These are phyloP conservation scores for Montipora cactus DNA, from an alignment of 64 coral and sea anemone species.

Conservation along the genomic window DNA sequence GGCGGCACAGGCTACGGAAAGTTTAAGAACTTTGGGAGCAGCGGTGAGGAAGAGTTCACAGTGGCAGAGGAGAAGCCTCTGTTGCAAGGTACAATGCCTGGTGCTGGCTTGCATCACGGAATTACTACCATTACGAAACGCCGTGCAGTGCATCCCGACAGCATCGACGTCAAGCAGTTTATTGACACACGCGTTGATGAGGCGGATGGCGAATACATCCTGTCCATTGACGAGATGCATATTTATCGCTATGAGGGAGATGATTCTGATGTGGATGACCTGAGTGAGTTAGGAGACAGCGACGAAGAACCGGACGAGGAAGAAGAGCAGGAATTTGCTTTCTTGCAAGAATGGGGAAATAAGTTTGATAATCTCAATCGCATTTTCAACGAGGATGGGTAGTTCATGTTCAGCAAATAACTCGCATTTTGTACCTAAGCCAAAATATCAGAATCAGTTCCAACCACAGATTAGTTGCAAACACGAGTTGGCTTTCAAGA, in stretches of 20 bases:
- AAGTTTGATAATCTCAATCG: conserved; percentile 92
- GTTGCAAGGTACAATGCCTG: conserved; percentile 60
- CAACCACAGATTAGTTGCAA: not conserved
- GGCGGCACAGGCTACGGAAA: conserved; percentile 40
- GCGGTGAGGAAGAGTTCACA: conserved; percentile 77
- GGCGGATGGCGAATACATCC: conserved; percentile 86
- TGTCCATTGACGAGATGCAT: conserved; percentile 82
- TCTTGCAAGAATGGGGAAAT: conserved; percentile 94
- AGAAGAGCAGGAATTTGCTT: conserved; percentile 94
- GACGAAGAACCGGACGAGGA: conserved; percentile 86
- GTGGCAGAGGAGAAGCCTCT: conserved; percentile 75
- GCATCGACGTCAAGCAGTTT: conserved; percentile 88
- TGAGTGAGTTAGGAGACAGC: conserved; percentile 88
- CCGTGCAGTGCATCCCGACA: conserved; percentile 77
- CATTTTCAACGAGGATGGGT: conserved; percentile 65
- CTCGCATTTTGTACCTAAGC: not conserved
- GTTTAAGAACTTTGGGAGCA: conserved; percentile 13
- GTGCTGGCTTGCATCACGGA: conserved; percentile 60
- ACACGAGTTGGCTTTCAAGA: not conserved
- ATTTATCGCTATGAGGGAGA: conserved; percentile 94
- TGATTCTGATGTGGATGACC: conserved; percentile 86
- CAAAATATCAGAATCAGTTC: not conserved
- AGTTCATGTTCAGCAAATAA: not conserved
- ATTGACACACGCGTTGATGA: conserved; percentile 83
- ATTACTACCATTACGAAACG: conserved; percentile 79